Evolutionary conservation across 2,797 vertebrate genomes (phyloP), one percentile per base, ranked within the genome.

Genomic region (Serranus cabrilla): DNA sequence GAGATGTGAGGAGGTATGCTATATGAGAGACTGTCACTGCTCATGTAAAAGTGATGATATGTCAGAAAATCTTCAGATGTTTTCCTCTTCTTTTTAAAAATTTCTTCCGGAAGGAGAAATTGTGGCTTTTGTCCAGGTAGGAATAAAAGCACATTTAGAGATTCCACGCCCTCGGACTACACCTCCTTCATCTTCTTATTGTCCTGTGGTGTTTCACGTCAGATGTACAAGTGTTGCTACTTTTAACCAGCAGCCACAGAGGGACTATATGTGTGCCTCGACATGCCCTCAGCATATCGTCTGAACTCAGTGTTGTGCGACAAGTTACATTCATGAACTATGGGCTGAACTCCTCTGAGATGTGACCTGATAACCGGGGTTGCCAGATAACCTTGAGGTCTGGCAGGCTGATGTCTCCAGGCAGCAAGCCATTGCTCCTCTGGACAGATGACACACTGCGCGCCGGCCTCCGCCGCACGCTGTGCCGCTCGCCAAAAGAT

Each of bases 11-110:
- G 49, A 78, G 57, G 68, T 66, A 61, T 31, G 76, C 73, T 6
- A 68, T 52, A 75, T 40, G 57, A 83, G 77, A 81, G 66, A 16
- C 54, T 21, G 47, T 56, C 7, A 23, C 57, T 45, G 61, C 68
- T 89, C 76, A 50, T 90, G 74, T 87, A 80, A 87, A 83, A 89
- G 68, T 78, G 54, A 84, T 82, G 60, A 82, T 55, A 64, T 43
- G 49, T 80, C 46, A 76, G 51, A 68, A 73, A 74, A 63, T 43
- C 71, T 47, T 80, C 57, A 80, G 74, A 82, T 79, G 11, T 76
- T 82, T 84, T 62, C 23, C n/a, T 25, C 17, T 59, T 67, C 39
- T 25, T 17, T 59, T 67, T 31, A 68, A 34, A 11, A 7, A 17
- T 13, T 23, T 66, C 65, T 65, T 64, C n/a, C 16, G 6, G 18